phyloP scores from a whole-genome alignment of 2,888 invertebrate genomes.

The Drosophila anomalata region DNA sequence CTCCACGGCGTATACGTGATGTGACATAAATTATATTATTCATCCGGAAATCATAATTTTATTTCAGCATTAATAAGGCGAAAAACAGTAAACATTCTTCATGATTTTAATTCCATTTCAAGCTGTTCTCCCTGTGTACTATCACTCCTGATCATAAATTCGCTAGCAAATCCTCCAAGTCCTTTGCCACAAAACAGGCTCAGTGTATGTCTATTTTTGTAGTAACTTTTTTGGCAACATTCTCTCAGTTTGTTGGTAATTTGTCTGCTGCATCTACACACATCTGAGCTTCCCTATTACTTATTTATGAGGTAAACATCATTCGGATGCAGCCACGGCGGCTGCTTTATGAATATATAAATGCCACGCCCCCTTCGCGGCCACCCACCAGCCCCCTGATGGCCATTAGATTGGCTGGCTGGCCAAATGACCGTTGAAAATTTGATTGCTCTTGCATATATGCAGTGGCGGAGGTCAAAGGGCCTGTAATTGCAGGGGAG shows the following conservation, averaged over 20 bases:
- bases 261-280: conserved; percentile 63
- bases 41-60: neutral
- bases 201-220: neutral
- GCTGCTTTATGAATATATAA: conserved; percentile 75
- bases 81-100: neutral
- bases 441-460: conserved; percentile 74
- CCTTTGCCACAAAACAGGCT: neutral
- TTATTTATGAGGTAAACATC: conserved; percentile 78
- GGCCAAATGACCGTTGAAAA: conserved; percentile 75
- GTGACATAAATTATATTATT: neutral
- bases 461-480: conserved; percentile 48
- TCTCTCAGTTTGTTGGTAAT: conserved; percentile 60
- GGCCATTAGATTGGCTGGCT: conserved; percentile 75
- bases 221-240: conserved; percentile 58
- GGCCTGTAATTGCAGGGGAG: neutral
- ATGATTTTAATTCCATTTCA: neutral
- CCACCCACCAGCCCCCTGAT: conserved; percentile 44
- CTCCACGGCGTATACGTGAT: neutral
- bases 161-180: neutral
- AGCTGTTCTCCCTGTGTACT: neutral
- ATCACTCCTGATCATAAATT: neutral
- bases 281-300: conserved; percentile 75
- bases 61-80: neutral
- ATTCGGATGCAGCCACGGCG: conserved; percentile 67
- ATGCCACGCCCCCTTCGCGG: conserved; percentile 51